Base-by-base conservation (phyloP, 2,113 vertebrate species). In the Paracanthobrama guichenoti region DNA sequence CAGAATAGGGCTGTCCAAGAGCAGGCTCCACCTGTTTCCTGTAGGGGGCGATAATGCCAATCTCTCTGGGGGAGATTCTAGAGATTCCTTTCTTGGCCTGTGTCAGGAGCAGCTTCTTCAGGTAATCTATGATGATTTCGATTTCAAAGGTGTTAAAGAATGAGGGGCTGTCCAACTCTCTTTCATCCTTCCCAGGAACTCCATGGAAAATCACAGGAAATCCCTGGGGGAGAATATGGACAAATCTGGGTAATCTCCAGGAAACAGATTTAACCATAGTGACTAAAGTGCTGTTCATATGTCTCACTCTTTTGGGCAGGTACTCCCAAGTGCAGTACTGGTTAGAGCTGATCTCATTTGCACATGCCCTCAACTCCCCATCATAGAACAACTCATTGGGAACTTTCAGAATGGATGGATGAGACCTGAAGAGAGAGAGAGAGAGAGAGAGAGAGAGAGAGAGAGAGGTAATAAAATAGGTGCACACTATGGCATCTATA, bases 21-120 rank as follows among this genome's bases (percentile, higher is more conserved):
- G 28, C 48, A 4, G 26, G 86, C 82, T 74, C 81, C 59, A 98
- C 98, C 96, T 98, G 97, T 88, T 98, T 99, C 86, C 97, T 96
- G 91, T 98, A 99, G n/a, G 97, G 97, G 62, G 97, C 92, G 85
- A 99, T 98, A 89, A 98, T 93, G 18, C 97, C 97, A 0, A 98
- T 93, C 0, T 97, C 96, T 88, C 79, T 92, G 31, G 97, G 95
- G 0, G 90, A 84, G 84, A 97, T 86, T 0, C 26, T 91, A 3
- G 90, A 79, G 73, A 92, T 83, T 5, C 95, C 91, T 2, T 82
- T 94, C 91, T 93, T 97, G 84, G 94, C 92, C 12, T 18, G 88
- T 0, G 90, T 87, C 85, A 93, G 81, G 88, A 99, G 93, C 81
- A 99, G 95, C 87, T 94, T 94, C 88, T 35, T 95, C 57, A 99